Evolutionary conservation across 2,888 invertebrate genomes (phyloP), one percentile per base, ranked within the genome.

Genomic region (Morpho helenor): DNA sequence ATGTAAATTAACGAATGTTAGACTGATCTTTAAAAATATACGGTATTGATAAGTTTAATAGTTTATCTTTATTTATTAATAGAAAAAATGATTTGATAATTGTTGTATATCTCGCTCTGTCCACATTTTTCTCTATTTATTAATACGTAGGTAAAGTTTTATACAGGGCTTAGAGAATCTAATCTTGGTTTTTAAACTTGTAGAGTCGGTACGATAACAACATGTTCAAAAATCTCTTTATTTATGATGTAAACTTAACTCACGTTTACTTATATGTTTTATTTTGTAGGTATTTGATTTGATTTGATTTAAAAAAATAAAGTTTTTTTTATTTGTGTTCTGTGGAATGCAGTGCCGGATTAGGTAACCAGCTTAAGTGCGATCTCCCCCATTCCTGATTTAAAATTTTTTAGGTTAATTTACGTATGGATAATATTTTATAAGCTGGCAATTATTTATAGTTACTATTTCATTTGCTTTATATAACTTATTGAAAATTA

Each of bases 11-110:
- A 83, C 89, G 89, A 89, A 89, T 84, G 86, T 89, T 89, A 89
- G 89, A 89, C 90, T 89, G 89, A 88, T 87, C 82, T 88, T 86
- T 84, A 84, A 87, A 83, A 82, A 80, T 84, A 82, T 84, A 86
- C 79, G 82, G 85, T 83, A 81, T 74, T 73, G 67, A 76, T 87
- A 86, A 83, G 82, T 86, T 84, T 79, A 73, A 77, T 83, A 80
- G 77, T 74, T 77, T 72, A 78, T 80, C 79, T 69, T 75, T 76
- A 70, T 72, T 74, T 68, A 68, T 74, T 72, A 65, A 74, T 73
- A 68, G 68, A 57, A 70, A 68, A 65, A 52, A 70, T 80, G 64
- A 75, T 78, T 79, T 80, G 59, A 72, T 72, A 70, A 71, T 68
- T 70, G 66, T 68, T 73, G 66, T 76, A 64, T 72, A 72, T 76